Evolutionary conservation across 2,797 vertebrate species (phyloP).

Genomic region (Pseudochirops corinnae): DNA sequence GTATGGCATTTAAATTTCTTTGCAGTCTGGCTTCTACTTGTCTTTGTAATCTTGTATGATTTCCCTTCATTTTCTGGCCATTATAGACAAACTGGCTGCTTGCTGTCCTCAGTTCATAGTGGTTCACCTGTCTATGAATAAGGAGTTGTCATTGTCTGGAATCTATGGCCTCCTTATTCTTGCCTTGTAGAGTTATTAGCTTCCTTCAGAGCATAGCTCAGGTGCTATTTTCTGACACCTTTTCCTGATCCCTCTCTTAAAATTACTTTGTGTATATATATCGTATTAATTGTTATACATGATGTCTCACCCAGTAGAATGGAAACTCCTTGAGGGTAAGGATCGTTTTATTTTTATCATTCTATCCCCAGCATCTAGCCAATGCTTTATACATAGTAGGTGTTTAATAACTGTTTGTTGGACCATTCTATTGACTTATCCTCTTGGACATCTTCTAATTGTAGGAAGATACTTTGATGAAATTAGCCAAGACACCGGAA

Average conservation of each 20-base stretch:
- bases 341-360: neutral
- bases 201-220: neutral
- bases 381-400: neutral
- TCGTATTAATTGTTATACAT: neutral
- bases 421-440: neutral
- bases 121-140: neutral
- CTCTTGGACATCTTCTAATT: constrained; percentile 31
- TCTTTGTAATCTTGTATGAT: neutral
- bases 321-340: neutral
- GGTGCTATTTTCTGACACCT: neutral
- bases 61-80: neutral
- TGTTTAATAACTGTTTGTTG: neutral
- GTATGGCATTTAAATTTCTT: neutral
- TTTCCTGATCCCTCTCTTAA: neutral
- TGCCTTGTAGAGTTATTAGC: neutral
- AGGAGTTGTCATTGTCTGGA: neutral
- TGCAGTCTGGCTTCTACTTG: neutral
- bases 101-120: neutral
- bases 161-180: neutral
- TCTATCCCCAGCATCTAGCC: neutral
- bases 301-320: neutral
- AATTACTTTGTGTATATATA: neutral
- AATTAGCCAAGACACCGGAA: constrained; percentile 99
- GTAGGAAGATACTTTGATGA: constrained; percentile 98
- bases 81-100: neutral